phyloP scores from a whole-genome alignment of 2,888 invertebrate genomes.

The Lobophora halterata region DNA sequence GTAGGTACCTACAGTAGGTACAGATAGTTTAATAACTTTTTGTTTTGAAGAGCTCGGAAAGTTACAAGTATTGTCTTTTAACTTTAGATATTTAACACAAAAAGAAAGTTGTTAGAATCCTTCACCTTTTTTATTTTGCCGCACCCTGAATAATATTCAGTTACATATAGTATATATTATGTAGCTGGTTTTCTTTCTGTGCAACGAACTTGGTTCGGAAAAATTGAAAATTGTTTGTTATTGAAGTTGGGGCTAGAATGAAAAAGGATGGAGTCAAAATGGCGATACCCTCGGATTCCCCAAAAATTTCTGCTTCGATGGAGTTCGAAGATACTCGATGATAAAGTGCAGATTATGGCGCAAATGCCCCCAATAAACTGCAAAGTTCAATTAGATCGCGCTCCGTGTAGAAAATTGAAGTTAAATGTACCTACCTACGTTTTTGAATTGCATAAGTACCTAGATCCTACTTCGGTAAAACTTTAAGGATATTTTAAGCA shows the following conservation, averaged over 20 bases:
- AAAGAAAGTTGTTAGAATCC: no score
- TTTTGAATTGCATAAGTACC: conserved; percentile 18
- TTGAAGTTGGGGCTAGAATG: conserved; percentile 17
- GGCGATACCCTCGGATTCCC: conserved; percentile 26
- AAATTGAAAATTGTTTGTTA: conserved; percentile 26
- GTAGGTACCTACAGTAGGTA: no score
- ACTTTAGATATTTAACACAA: no score
- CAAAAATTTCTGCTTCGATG: conserved; percentile 31
- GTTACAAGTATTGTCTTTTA: no score
- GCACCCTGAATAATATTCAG: no score
- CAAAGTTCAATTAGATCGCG: conserved; percentile 33
- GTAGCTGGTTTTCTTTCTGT: no score
- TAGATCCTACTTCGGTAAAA: conserved; percentile 8
- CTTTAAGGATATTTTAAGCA: conserved; percentile 4
- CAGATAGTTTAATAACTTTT: no score
- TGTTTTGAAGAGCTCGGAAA: no score
- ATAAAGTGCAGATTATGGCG: conserved; percentile 34
- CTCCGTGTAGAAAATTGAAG: conserved; percentile 30
- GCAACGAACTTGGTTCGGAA: conserved; percentile 4
- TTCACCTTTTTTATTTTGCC: no score
- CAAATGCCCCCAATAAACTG: conserved; percentile 33
- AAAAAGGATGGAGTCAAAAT: conserved; percentile 27
- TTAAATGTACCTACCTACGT: conserved; percentile 26
- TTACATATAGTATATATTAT: no score
- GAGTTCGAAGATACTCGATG: conserved; percentile 32